Evolutionary conservation across 2,113 vertebrate species (phyloP).

Genomic region (Porphyrio hochstetteri): DNA sequence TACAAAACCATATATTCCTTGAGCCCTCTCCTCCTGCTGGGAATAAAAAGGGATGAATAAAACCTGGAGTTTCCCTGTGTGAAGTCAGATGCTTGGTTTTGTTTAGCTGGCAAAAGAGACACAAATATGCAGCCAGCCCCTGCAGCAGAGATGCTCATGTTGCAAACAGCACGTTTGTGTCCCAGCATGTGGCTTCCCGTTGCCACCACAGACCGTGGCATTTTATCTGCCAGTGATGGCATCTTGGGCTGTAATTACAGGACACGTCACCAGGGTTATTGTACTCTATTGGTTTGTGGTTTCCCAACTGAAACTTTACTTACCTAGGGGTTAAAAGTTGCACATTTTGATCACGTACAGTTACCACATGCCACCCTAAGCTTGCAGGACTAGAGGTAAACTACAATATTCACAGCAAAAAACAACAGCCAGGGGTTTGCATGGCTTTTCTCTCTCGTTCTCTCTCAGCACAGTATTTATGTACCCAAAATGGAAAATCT

Average conservation of each 20-base stretch:
- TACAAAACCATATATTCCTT: background rate
- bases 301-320: slow-evolving; percentile 37
- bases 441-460: background rate
- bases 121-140: background rate
- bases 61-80: accelerated
- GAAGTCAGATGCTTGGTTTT: background rate
- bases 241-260: background rate
- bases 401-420: background rate
- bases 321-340: background rate
- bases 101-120: background rate
- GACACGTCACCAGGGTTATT: background rate
- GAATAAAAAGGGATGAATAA: background rate
- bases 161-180: background rate
- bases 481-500: background rate
- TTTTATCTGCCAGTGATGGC: background rate
- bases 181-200: background rate
- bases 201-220: background rate
- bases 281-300: slow-evolving; percentile 7
- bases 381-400: background rate
- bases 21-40: background rate
- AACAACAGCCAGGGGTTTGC: background rate
- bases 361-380: background rate
- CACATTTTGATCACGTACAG: background rate
- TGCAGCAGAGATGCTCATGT: background rate
- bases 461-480: background rate